phyloP scores from a whole-genome alignment of 2,888 invertebrate species.

The Stenichneumon culpator region DNA sequence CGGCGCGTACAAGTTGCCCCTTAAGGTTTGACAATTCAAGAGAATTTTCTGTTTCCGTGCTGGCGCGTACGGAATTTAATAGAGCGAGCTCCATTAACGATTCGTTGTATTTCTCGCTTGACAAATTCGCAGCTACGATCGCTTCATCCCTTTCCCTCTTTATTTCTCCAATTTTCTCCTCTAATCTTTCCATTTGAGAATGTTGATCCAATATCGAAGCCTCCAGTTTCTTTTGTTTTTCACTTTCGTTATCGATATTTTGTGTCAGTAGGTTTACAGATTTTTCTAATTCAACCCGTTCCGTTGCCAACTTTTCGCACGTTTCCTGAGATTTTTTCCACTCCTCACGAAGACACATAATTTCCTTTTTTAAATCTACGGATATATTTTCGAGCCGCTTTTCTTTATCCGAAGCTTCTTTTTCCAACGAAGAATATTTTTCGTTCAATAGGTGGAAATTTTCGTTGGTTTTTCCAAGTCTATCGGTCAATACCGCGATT shows the following conservation, averaged over 20 bases:
- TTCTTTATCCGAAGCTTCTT: constrained; percentile 84
- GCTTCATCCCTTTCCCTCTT: constrained; percentile 73
- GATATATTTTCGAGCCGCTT: constrained; percentile 45
- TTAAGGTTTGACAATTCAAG: constrained; percentile 70
- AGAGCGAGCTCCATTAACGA: constrained; percentile 66
- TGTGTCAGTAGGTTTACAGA: constrained; percentile 85
- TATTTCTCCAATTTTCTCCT: constrained; percentile 68
- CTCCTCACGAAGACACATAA: constrained; percentile 74
- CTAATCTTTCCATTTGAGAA: constrained; percentile 68
- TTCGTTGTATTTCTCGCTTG: constrained; percentile 70
- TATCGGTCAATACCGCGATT: constrained; percentile 77
- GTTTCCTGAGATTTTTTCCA: constrained; percentile 71
- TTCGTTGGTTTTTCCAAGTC: constrained; percentile 73
- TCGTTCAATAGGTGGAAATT: constrained; percentile 66
- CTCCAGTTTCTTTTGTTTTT: constrained; percentile 72
- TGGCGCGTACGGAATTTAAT: constrained; percentile 66
- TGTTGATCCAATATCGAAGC: constrained; percentile 71
- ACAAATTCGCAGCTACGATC: constrained; percentile 65
- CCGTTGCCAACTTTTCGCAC: constrained; percentile 72
- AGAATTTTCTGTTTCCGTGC: constrained; percentile 68
- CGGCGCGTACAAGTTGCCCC: constrained; percentile 67
- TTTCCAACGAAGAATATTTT: constrained; percentile 84
- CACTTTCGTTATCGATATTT: constrained; percentile 69
- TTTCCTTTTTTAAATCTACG: constrained; percentile 73
- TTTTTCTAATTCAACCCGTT: constrained; percentile 74